These are phyloP conservation scores for Coenobita brevimanus DNA, from an alignment of 1,140 invertebrate genomes.

Conservation along the genomic window DNA sequence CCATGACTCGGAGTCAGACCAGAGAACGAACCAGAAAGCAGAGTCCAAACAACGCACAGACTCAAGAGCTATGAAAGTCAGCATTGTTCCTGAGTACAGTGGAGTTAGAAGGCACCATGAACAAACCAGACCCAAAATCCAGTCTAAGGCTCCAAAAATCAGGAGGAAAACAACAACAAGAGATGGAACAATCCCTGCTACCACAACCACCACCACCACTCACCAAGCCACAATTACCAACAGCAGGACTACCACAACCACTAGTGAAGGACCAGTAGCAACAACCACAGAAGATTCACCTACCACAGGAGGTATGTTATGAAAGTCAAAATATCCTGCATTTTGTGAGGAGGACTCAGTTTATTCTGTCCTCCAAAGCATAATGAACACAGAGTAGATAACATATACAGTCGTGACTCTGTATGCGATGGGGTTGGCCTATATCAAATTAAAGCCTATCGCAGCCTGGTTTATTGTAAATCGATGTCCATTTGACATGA, in stretches of 20 bases:
- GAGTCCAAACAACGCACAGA: background rate
- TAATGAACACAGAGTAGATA: too few relatives aligned
- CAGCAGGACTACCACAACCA: background rate
- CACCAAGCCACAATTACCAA: background rate
- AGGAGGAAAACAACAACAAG: background rate
- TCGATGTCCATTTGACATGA: too few relatives aligned
- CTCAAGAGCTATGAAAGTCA: slow-evolving; percentile 35
- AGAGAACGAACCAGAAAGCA: too few relatives aligned
- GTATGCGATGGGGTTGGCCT: too few relatives aligned
- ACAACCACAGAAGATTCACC: slow-evolving; percentile 15
- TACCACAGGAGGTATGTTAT: slow-evolving; percentile 18
- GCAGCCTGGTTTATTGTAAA: too few relatives aligned
- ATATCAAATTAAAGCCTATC: too few relatives aligned
- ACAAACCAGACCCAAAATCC: slow-evolving; percentile 1
- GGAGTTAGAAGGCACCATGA: background rate
- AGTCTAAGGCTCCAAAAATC: background rate
- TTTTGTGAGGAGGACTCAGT: background rate
- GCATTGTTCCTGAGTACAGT: slow-evolving; percentile 22
- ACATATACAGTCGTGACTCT: too few relatives aligned
- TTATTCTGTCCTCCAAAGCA: too few relatives aligned
- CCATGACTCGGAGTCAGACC: too few relatives aligned
- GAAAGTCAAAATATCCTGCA: background rate
- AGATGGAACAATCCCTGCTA: background rate
- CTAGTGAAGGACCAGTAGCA: background rate
- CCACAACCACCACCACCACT: background rate